Evolutionary conservation across 2,797 vertebrate species (phyloP).

Genomic region (Telmatherina bonti): DNA sequence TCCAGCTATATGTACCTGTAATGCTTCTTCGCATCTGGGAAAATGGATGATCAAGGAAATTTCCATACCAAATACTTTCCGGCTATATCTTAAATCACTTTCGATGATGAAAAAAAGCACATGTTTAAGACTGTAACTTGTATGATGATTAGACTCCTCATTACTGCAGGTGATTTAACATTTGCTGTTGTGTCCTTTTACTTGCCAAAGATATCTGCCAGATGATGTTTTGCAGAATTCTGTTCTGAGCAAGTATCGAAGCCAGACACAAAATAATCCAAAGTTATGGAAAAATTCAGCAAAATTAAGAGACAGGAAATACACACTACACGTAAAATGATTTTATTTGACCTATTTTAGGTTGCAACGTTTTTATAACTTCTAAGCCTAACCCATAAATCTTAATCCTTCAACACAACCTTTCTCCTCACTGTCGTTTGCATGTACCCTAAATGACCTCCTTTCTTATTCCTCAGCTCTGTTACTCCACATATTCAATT

Average conservation of each 20-base stretch:
- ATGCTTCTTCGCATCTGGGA: too few relatives aligned
- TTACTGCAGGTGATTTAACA: background rate
- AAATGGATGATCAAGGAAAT: too few relatives aligned
- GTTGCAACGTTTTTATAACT: conserved; percentile 12
- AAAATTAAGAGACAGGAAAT: background rate
- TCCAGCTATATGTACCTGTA: background rate
- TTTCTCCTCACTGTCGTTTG: conserved; percentile 47
- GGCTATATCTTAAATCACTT: background rate
- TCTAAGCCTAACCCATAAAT: conserved; percentile 43
- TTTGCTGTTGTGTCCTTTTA: background rate
- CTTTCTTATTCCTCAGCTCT: conserved; percentile 7
- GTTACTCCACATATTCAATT: conserved; percentile 47
- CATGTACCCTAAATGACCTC: conserved; percentile 43
- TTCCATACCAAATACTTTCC: too few relatives aligned
- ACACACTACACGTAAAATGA: background rate
- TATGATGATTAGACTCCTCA: too few relatives aligned
- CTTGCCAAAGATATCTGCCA: background rate
- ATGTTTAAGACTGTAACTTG: background rate
- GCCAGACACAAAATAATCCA: background rate
- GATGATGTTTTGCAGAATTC: background rate
- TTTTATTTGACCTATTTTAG: background rate
- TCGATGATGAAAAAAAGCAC: too few relatives aligned
- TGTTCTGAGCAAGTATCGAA: background rate
- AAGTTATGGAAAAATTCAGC: background rate
- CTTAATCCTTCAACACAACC: conserved; percentile 16